These are phyloP conservation scores for Sericinus montela DNA, from an alignment of 2,888 invertebrate species.

Conservation along the genomic window DNA sequence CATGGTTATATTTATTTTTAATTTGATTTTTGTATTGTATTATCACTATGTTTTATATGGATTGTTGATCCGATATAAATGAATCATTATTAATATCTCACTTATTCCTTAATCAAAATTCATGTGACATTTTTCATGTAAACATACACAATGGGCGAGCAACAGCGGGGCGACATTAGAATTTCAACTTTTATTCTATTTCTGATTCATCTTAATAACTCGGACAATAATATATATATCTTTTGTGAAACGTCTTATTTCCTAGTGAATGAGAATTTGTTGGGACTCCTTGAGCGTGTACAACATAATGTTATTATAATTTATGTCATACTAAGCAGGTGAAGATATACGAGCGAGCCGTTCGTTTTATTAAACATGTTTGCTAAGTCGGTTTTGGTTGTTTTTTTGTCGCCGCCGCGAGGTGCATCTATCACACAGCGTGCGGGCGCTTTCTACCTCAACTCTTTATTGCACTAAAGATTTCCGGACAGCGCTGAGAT, in stretches of 20 bases:
- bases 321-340: conserved; percentile 79
- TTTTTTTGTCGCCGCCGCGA: conserved; percentile 68
- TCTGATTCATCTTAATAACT: conserved; percentile 56
- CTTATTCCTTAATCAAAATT: conserved; percentile 31
- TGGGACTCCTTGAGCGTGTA: conserved; percentile 74
- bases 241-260: conserved; percentile 70
- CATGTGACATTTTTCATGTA: conserved; percentile 43
- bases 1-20: too few species aligned
- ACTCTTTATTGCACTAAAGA: conserved; percentile 73
- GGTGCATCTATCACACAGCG: conserved; percentile 76
- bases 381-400: conserved; percentile 76
- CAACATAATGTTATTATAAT: conserved; percentile 78
- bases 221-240: conserved; percentile 60
- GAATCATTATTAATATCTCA: conserved; percentile 24
- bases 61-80: too few species aligned
- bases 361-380: conserved; percentile 78
- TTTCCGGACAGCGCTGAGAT: conserved; percentile 57
- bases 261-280: conserved; percentile 75
- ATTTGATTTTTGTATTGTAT: too few species aligned
- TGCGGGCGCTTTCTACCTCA: conserved; percentile 70
- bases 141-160: conserved; percentile 44
- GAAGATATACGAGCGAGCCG: conserved; percentile 77
- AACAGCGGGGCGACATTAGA: conserved; percentile 49
- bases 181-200: conserved; percentile 57
- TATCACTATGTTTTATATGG: too few species aligned